A percentile compares a stretch with the other conserved stretches of the same genome.
Conservation (phyloP, 2,797 vertebrate species). For the Clamator glandarius region DNA sequence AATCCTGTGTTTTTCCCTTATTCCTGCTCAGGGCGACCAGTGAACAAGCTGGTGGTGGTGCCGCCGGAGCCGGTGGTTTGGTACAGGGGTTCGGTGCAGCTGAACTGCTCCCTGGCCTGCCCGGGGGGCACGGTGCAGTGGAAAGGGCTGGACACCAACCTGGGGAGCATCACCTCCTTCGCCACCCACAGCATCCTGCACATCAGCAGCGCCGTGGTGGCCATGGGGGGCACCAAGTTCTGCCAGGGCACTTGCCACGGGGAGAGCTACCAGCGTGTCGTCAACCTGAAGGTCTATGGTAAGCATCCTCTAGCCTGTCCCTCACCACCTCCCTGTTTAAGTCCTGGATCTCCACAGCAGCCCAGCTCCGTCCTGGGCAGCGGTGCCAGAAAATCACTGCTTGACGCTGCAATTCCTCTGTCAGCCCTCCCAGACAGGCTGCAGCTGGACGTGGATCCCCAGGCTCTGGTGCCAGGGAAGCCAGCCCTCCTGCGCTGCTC, state of each 20-base stretch:
- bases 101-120: conserved; percentile 75
- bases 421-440: conserved; percentile 76
- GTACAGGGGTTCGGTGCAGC: conserved; percentile 5
- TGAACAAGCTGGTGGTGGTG: conserved; percentile 33
- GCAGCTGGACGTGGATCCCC: conserved; percentile 23
- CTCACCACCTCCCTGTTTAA: rapidly evolving
- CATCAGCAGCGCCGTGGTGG: not conserved
- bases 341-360: not conserved
- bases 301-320: not conserved
- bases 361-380: rapidly evolving
- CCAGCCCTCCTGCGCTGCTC: conserved; percentile 44
- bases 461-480: not conserved
- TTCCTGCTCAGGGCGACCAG: not conserved
- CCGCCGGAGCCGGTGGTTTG: conserved; percentile 52
- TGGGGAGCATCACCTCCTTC: conserved; percentile 40
- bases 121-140: conserved; percentile 35
- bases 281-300: conserved; percentile 67
- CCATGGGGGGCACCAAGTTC: conserved; percentile 20
- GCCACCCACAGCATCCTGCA: conserved; percentile 66
- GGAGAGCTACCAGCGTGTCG: not conserved
- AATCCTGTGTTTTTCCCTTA: not conserved
- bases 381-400: not conserved
- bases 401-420: rapidly evolving
- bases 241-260: conserved; percentile 67
- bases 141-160: conserved; percentile 76